Evolutionary conservation across 2,888 invertebrate genomes (phyloP).

Genomic region (Odontocerum albicorne): DNA sequence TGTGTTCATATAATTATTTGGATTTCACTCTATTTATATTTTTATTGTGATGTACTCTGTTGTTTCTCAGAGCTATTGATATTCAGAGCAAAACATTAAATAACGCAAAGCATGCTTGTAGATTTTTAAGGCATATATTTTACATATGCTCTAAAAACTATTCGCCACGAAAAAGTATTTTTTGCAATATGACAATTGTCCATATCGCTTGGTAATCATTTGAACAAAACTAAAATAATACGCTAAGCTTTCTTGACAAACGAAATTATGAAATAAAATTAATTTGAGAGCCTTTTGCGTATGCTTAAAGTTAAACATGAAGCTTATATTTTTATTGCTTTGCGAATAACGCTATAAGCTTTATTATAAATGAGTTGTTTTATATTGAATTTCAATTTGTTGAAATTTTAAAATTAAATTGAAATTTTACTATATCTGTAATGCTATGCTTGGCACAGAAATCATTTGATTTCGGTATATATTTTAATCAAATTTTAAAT

Average conservation of each 20-base stretch:
- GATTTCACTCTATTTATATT: too few species aligned
- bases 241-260: conserved; percentile 8
- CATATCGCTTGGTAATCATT: conserved; percentile 13
- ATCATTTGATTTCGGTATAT: not conserved
- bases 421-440: conserved; percentile 23
- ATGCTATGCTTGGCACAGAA: conserved; percentile 31
- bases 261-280: too few species aligned
- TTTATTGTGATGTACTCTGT: conserved; percentile 20
- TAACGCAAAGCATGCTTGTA: conserved; percentile 28
- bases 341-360: conserved; percentile 20
- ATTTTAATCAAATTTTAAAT: not conserved
- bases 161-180: too few species aligned
- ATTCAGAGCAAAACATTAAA: not conserved
- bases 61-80: conserved; percentile 1
- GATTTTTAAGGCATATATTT: conserved; percentile 9
- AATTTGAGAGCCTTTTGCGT: conserved; percentile 14
- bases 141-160: too few species aligned
- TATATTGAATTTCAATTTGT: conserved; percentile 8
- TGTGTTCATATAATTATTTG: too few species aligned
- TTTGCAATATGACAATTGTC: too few species aligned
- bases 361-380: conserved; percentile 6
- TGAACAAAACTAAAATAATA: conserved; percentile 3
- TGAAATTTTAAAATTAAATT: conserved; percentile 6
- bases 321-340: conserved; percentile 10
- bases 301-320: conserved; percentile 12